Percentiles rank a stretch among this genome's conserved stretches.
Evolutionary conservation across 2,888 invertebrate genomes (phyloP).

Genomic region (Bhutanitis thaidina): DNA sequence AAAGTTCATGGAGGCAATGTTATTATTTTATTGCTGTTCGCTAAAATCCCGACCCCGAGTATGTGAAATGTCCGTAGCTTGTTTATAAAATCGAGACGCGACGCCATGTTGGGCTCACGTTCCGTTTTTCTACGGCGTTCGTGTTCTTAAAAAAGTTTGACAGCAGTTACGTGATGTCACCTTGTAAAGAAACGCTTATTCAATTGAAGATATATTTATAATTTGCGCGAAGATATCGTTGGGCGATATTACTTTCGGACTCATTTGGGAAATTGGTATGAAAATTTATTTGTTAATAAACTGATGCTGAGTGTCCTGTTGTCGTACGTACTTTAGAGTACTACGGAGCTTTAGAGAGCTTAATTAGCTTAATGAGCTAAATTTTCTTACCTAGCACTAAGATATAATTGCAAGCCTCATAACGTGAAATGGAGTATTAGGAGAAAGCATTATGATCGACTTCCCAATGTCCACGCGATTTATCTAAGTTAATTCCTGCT

Average conservation of each 20-base stretch:
- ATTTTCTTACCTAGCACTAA: no score
- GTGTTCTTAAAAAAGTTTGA: background rate
- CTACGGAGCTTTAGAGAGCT: no score
- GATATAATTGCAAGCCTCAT: no score
- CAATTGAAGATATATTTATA: conserved; percentile 1
- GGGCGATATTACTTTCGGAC: background rate
- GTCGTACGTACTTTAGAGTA: no score
- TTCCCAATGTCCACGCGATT: no score
- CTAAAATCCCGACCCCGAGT: background rate
- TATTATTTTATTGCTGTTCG: background rate
- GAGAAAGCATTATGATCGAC: no score
- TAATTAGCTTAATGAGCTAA: no score
- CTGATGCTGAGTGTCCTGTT: no score
- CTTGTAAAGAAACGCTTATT: background rate
- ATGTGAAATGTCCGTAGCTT: background rate
- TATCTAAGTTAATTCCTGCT: no score
- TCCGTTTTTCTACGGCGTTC: background rate
- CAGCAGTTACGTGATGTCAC: background rate
- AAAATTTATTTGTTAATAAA: no score
- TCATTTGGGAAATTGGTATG: background rate
- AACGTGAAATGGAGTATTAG: no score
- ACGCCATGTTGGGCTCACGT: conserved; percentile 2
- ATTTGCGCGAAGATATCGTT: background rate
- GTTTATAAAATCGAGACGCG: background rate
- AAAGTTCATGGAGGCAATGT: no score